Base-by-base conservation (phyloP, 2,797 vertebrate genomes). In the Sebastolobus alascanus region DNA sequence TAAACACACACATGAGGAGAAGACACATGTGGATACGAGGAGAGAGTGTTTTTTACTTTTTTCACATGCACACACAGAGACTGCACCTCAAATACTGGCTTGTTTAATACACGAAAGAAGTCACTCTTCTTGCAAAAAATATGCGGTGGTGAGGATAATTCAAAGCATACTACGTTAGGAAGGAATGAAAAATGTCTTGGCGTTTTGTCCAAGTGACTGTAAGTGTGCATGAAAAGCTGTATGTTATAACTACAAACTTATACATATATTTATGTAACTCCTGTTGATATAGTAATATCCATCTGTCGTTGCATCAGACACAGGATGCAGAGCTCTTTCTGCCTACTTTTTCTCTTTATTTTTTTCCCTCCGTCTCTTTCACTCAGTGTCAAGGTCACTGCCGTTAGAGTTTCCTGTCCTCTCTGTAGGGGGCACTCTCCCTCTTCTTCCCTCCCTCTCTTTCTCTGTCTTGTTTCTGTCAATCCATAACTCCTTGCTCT, bases 391-490 rank as follows among this genome's bases (percentile, higher is more conserved):
- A 68, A 83, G 72, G 73, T 86, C 80, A 82, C 68, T 59, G 59
- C 61, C 73, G 43, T 75, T 58, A 37, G 58, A 78, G 43, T 86
- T 75, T 86, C 63, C 29, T 73, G 59, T 91, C 63, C 76, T 75
- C 79, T 89, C 92, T 93, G 77, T 91, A 94, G 93, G 90, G 92
- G 93, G 93, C 92, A 90, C 89, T 92, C 84, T 92, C 77, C 73
- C 88, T 88, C 90, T 90, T 87, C 86, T 60, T 88, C 68, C 79
- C 63, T 61, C n/a, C 27, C 18, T 27, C 59, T 22, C 8, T 64
- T 5, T 20, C 52, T 38, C 50, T 68, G 18, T 75, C 25, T 59
- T 54, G 25, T 76, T 80, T 66, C 68, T 80, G 33, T 84, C 85
- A 79, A 58, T 72, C 72, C 68, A 64, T 64, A 65, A 33, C 20